phyloP scores from a whole-genome alignment of 2,888 invertebrate species.

The Agrilus cyanescens region DNA sequence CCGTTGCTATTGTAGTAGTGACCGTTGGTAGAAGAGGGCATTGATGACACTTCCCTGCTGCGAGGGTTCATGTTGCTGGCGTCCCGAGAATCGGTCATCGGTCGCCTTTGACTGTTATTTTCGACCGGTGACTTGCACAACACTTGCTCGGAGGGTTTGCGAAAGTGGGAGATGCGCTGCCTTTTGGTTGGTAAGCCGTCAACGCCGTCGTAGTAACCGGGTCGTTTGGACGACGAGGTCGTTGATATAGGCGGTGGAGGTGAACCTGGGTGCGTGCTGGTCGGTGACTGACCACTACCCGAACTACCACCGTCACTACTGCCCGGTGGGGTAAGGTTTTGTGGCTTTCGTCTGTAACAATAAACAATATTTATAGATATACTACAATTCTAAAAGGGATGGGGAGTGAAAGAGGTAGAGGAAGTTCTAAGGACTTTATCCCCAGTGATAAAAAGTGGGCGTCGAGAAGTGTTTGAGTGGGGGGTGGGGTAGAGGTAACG shows the following conservation, averaged over 20 bases:
- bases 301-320: conserved; percentile 72
- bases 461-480: too few species aligned
- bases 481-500: too few species aligned
- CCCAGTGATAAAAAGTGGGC: too few species aligned
- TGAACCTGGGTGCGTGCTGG: conserved; percentile 60
- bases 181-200: conserved; percentile 57
- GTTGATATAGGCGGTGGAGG: conserved; percentile 42
- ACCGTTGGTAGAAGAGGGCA: conserved; percentile 3
- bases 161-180: conserved; percentile 78
- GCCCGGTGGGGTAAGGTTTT: conserved; percentile 80
- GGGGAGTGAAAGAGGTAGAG: too few species aligned
- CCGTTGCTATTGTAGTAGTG: conserved; percentile 7
- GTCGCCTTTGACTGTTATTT: conserved; percentile 30
- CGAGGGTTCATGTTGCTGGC: conserved; percentile 38
- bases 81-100: conserved; percentile 34
- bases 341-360: conserved; percentile 65
- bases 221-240: conserved; percentile 41
- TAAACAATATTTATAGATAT: conserved; percentile 8
- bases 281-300: conserved; percentile 68
- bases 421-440: too few species aligned
- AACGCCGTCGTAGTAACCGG: conserved; percentile 48
- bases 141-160: conserved; percentile 41
- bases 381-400: too few species aligned
- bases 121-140: conserved; percentile 36
- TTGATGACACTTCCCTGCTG: conserved; percentile 28